Evolutionary conservation across 2,113 vertebrate species (phyloP), one percentile per base, ranked within the genome.

Genomic region (Lamprologus callipterus): DNA sequence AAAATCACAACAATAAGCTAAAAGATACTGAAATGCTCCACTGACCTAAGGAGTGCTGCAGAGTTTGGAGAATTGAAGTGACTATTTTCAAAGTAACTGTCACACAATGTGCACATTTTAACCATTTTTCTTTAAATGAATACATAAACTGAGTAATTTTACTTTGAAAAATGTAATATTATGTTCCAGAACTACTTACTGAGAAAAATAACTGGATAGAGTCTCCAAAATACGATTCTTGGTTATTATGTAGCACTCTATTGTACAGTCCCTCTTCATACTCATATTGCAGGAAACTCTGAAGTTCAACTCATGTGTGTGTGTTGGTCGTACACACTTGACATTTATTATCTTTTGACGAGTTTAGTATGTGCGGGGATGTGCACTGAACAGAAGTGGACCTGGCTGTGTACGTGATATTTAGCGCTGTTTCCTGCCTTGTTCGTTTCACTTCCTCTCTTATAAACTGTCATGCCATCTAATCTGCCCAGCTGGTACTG

Each of bases 401-500:
- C 70, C 53, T 65, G 83, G 23, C 80, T 85, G 87, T 35, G 45
- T 63, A 26, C 63, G 85, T 23, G 79, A 88, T 83, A 73, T 75
- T 65, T 45, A 14, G 63, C 7, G 4, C 78, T 28, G 85, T 84
- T 88, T 90, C 85, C 87, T 85, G 86, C 88, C 86, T 90, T 86
- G 89, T 86, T 84, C 42, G 9, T 92, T 93, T 91, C 92, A 91
- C 85, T 91, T 93, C 88, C 86, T 86, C 83, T 89, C 85, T 83
- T 90, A 92, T 91, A 85, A 88, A 88, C 91, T 94, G 92, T 89
- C 90, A 91, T 17, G 26, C 5, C 19, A 47, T 87, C 86, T 92
- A 91, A 90, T 90, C 87, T 86, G 65, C 87, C 90, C 91, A 92
- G 89, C 91, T 91, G 91, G 90, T 42, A 85, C 86, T 68, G 83